Conservation (phyloP, 2,888 invertebrate genomes). For the Drosophila prostipennis region DNA sequence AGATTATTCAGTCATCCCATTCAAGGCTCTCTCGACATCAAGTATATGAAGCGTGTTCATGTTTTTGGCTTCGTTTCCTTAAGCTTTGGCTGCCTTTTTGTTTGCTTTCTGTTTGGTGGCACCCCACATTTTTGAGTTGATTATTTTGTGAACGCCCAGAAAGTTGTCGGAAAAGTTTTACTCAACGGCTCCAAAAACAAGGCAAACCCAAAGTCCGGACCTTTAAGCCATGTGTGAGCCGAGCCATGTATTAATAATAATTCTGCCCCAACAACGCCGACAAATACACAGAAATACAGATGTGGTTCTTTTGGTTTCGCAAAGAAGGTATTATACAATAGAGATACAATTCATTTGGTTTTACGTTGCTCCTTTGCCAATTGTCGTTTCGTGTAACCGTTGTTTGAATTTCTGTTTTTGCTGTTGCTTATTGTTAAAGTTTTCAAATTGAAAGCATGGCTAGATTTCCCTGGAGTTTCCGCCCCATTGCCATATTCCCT, state of each 20-base stretch:
- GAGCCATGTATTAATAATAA: conserved; percentile 16
- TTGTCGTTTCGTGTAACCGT: conserved; percentile 31
- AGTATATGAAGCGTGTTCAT: conserved; percentile 35
- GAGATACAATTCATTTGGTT: conserved; percentile 26
- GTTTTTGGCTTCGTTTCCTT: conserved; percentile 17
- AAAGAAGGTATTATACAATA: conserved; percentile 57
- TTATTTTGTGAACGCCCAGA: conserved; percentile 32
- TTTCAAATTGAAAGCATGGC: conserved; percentile 29
- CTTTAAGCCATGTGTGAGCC: conserved; percentile 24
- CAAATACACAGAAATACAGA: conserved; percentile 41
- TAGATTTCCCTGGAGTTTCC: conserved; percentile 32
- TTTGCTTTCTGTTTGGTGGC: conserved; percentile 12
- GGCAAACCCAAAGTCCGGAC: conserved; percentile 1
- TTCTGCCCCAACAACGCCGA: conserved; percentile 17
- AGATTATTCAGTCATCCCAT: conserved; percentile 33
- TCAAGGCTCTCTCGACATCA: conserved; percentile 17
- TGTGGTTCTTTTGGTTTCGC: conserved; percentile 67
- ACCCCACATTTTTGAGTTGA: conserved; percentile 24
- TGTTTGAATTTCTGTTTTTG: conserved; percentile 20
- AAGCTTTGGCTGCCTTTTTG: conserved; percentile 26
- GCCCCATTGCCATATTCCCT: background rate
- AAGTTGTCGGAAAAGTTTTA: conserved; percentile 30
- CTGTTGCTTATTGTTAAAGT: conserved; percentile 14
- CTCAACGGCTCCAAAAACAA: conserved; percentile 15
- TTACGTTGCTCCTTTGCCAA: conserved; percentile 32